Percentiles rank a stretch among this genome's conserved stretches.
phyloP scores from a whole-genome alignment of 2,797 vertebrate species.

The Prunella strophiata region DNA sequence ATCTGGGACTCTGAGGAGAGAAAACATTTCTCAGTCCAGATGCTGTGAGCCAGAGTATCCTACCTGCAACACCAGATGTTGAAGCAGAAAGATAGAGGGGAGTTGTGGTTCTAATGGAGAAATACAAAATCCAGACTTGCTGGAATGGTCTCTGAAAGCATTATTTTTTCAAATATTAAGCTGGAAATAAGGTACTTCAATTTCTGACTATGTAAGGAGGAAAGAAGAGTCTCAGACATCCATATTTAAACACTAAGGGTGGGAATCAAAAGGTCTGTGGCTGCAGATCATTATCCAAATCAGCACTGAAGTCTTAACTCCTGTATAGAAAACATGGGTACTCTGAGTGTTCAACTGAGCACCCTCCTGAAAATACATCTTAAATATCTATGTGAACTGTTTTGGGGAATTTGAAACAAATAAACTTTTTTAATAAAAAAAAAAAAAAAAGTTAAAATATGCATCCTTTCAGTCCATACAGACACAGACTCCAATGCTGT shows the following conservation, averaged over 20 bases:
- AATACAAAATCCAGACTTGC: not conserved
- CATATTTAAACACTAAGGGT: not conserved
- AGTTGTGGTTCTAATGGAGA: not conserved
- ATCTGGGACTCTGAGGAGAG: not conserved
- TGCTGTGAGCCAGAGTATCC: constrained; percentile 22
- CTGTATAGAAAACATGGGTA: too few relatives aligned
- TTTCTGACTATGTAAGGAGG: not conserved
- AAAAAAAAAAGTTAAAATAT: not conserved
- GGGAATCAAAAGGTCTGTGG: not conserved
- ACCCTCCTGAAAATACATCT: not conserved
- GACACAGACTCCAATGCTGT: not conserved
- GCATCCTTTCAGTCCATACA: not conserved
- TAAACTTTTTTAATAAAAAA: not conserved
- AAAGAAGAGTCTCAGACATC: not conserved
- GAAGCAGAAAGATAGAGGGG: not conserved
- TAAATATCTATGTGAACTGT: not conserved
- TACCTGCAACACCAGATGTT: constrained; percentile 28
- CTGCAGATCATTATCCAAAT: not conserved
- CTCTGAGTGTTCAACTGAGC: not conserved
- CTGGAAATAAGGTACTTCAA: not conserved
- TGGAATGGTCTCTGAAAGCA: not conserved
- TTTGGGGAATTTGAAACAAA: not conserved
- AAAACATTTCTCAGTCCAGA: constrained; percentile 57
- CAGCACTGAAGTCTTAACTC: not conserved
- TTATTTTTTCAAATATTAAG: not conserved